A percentile compares a stretch with the other conserved stretches of the same genome.
These are phyloP conservation scores for Paramuricea clavata DNA, from an alignment of 92 coral and sea anemone genomes.

Conservation along the genomic window DNA sequence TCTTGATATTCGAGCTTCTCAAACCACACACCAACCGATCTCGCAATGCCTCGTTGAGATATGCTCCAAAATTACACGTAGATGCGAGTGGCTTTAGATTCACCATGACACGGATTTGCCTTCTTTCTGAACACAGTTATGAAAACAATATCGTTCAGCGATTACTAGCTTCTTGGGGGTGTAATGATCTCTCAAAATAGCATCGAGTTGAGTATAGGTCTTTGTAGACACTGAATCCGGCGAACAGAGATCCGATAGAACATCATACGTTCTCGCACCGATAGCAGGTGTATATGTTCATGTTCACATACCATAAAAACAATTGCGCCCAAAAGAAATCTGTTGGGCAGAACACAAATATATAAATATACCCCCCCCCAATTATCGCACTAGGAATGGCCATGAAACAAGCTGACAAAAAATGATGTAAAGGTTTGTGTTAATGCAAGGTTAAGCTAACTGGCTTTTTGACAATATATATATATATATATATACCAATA, in stretches of 20 bases:
- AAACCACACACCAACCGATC: slow-evolving; percentile 61
- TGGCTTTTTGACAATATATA: too few relatives aligned
- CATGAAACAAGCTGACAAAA: too few relatives aligned
- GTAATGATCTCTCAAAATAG: slow-evolving; percentile 44
- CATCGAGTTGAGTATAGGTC: slow-evolving; percentile 40
- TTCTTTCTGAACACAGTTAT: slow-evolving; percentile 29
- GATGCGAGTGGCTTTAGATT: slow-evolving; percentile 64
- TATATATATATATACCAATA: too few relatives aligned
- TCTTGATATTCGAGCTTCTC: slow-evolving; percentile 43
- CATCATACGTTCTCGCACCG: slow-evolving; percentile 31
- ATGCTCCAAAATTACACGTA: slow-evolving; percentile 66
- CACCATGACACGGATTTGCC: slow-evolving; percentile 55
- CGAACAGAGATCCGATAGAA: slow-evolving; percentile 56
- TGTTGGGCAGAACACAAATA: too few relatives aligned
- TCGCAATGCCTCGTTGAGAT: slow-evolving; percentile 64
- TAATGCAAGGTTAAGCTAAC: too few relatives aligned
- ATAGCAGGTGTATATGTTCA: too few relatives aligned
- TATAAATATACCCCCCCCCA: too few relatives aligned
- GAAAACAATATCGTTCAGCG: slow-evolving; percentile 40
- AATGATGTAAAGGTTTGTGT: too few relatives aligned
- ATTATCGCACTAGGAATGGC: too few relatives aligned
- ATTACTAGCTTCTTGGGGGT: slow-evolving; percentile 63
- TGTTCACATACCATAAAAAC: too few relatives aligned
- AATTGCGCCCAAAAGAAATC: too few relatives aligned
- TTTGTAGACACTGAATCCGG: slow-evolving; percentile 57